These are phyloP conservation scores for Elachura formosa DNA, from an alignment of 2,113 vertebrate species.

Conservation along the genomic window DNA sequence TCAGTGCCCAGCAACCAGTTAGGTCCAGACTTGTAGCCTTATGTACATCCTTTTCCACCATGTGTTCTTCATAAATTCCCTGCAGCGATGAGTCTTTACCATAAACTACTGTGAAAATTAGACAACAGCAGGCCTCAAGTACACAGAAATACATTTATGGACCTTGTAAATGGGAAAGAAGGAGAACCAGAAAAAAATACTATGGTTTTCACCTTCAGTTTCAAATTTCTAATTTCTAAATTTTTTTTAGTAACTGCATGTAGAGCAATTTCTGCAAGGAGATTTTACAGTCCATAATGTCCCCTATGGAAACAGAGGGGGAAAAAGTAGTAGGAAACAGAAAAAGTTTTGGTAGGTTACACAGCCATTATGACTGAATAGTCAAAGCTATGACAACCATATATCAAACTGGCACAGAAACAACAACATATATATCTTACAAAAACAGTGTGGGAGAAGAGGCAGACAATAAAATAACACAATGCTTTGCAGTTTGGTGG, in stretches of 20 bases:
- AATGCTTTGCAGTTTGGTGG: neutral
- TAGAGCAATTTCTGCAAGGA: neutral
- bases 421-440: constrained; percentile 13
- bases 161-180: neutral
- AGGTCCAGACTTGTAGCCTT: neutral
- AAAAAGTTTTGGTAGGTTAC: neutral
- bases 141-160: neutral
- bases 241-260: neutral
- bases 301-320: neutral
- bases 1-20: neutral
- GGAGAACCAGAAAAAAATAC: neutral
- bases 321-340: neutral
- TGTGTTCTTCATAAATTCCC: neutral
- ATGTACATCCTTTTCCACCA: neutral
- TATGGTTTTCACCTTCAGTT: neutral
- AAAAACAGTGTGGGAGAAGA: neutral
- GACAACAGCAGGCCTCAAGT: neutral
- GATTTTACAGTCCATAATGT: neutral
- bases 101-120: neutral
- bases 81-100: neutral
- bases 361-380: constrained; percentile 15
- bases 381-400: constrained; percentile 21
- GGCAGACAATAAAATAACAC: neutral
- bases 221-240: neutral
- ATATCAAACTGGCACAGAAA: constrained; percentile 9